Evolutionary conservation across 2,888 invertebrate genomes (phyloP).

Genomic region (Deilephila elpenor): DNA sequence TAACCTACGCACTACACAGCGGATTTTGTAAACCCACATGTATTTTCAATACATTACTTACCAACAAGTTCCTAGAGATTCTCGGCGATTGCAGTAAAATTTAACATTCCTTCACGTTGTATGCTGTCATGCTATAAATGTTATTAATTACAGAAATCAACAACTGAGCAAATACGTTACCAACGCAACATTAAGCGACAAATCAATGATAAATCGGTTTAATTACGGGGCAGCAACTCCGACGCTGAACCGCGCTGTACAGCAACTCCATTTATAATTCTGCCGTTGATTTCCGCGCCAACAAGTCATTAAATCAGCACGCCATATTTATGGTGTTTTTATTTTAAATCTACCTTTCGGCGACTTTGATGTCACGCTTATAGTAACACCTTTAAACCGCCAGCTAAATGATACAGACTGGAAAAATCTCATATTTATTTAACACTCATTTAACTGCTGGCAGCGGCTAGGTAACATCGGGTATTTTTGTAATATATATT

Average conservation of each 20-base stretch:
- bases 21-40: not conserved
- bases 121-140: not conserved
- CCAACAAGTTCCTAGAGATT: not conserved
- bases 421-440: not conserved
- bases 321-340: constrained; percentile 21
- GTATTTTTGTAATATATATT: too few species aligned
- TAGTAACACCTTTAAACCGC: not conserved
- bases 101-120: not conserved
- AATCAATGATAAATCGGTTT: constrained; percentile 10
- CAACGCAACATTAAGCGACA: not conserved
- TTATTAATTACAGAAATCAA: not conserved
- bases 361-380: constrained; percentile 1
- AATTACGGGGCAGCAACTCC: not conserved
- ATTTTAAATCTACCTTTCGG: constrained; percentile 10
- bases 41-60: not conserved
- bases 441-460: too few species aligned
- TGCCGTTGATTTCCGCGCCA: constrained; percentile 20
- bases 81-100: not conserved
- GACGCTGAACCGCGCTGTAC: not conserved
- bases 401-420: not conserved
- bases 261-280: constrained; percentile 14
- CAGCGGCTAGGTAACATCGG: too few species aligned
- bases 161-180: not conserved
- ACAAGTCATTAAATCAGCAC: constrained; percentile 23
- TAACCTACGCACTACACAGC: too few species aligned